Percentiles rank a stretch among this genome's conserved stretches.
phyloP scores from a whole-genome alignment of 2,797 vertebrate species.

The Gymnothorax reevesii region DNA sequence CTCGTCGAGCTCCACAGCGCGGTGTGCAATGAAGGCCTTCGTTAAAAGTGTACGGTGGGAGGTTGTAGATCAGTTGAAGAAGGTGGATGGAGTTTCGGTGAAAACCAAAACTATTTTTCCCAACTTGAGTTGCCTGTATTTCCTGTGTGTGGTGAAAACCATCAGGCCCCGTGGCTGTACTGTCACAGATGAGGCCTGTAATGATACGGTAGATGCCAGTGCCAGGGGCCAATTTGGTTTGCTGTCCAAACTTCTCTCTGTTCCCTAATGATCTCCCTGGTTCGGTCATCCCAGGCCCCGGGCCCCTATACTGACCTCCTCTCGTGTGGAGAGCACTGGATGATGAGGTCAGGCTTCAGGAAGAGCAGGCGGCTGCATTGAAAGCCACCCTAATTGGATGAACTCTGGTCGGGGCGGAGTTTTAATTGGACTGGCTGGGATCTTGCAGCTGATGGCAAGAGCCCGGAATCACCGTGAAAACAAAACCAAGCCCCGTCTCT shows the following conservation, averaged over 20 bases:
- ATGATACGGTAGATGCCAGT: background rate
- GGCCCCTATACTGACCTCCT: background rate
- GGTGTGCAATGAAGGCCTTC: background rate
- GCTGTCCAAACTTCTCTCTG: background rate
- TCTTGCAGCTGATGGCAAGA: background rate
- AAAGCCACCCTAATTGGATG: slow-evolving; percentile 31
- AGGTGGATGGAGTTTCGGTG: background rate
- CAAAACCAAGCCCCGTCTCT: background rate
- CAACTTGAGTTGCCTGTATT: background rate
- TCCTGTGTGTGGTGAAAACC: background rate
- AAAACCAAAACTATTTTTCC: background rate
- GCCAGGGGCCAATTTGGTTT: background rate
- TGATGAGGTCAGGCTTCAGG: background rate
- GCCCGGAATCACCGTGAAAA: background rate
- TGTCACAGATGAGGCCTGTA: background rate
- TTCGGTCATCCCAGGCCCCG: background rate
- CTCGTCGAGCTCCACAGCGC: background rate
- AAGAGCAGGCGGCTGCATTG: background rate
- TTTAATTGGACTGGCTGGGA: slow-evolving; percentile 45
- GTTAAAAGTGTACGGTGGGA: background rate
- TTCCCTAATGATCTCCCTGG: background rate
- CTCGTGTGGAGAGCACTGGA: background rate
- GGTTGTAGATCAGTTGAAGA: background rate
- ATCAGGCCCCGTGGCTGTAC: background rate
- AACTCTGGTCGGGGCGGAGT: slow-evolving; percentile 30